Evolutionary conservation across 2,113 vertebrate species (phyloP), one percentile per base, ranked within the genome.

Genomic region (Perognathus longimembris): DNA sequence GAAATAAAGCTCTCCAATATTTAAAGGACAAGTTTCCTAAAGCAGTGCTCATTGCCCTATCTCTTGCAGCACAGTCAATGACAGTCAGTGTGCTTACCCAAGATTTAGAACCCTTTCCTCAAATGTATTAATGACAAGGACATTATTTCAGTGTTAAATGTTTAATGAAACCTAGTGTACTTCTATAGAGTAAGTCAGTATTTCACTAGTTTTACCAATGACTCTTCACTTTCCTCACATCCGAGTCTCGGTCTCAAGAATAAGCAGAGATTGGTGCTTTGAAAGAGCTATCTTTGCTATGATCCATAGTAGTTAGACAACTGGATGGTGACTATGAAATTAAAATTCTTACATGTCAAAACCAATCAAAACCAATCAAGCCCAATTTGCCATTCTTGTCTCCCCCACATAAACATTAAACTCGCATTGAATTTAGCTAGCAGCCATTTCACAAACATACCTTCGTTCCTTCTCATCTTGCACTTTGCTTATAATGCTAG

Each of bases 1-100:
- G 77, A 81, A 90, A 89, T 59, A 64, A 54, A 91, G 45, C 74
- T 89, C 90, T 94, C 32, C 9, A 24, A 50, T 82, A 69, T 69
- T 50, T 14, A 54, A 12, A 80, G 57, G 32, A 90, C 20, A 57
- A 11, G 7, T 73, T 77, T 83, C 24, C 34, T 81, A n/a, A 64
- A 30, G 64, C 24, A n/a, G 38, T 12, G 2, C 18, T 86, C 36
- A 34, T 66, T 42, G 34, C 64, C 80, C 40, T 26, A 30, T 38
- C 59, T 36, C 59, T 40, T 14, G 6, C 12, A 61, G 12, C 66
- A 66, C 2, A 64, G 10, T 21, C 73, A 64, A 24, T 22, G 22
- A 61, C 2, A 61, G 32, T n/a, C 75, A 36, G 36, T 6, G 14
- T 10, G 32, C 36, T 85, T 69, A 26, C 3, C 28, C 26, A 73